Percentiles rank a stretch among this genome's conserved stretches.
These are phyloP conservation scores for Aphidius ervi DNA, from an alignment of 1,140 invertebrate species.

Conservation along the genomic window DNA sequence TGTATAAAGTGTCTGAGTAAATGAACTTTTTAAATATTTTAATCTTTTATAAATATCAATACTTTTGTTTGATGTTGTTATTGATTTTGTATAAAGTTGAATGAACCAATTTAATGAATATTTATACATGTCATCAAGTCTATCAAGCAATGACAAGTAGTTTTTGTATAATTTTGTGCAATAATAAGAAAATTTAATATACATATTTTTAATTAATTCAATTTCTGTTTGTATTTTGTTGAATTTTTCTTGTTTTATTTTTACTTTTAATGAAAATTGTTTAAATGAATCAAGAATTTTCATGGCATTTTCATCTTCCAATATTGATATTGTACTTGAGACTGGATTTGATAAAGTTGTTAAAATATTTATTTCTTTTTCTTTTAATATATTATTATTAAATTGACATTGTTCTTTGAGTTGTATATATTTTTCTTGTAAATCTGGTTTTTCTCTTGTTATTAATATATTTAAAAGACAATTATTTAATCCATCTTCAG, in stretches of 20 bases:
- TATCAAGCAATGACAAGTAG: constrained; percentile 60
- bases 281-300: constrained; percentile 65
- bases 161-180: constrained; percentile 62
- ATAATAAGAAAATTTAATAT: constrained; percentile 62
- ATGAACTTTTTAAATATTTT: constrained; percentile 56
- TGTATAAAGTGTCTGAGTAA: constrained; percentile 62
- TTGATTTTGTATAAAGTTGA: constrained; percentile 61
- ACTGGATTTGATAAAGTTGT: constrained; percentile 57
- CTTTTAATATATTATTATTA: constrained; percentile 62
- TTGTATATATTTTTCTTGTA: constrained; percentile 66
- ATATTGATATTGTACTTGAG: constrained; percentile 61
- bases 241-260: constrained; percentile 58
- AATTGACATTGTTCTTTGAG: constrained; percentile 59
- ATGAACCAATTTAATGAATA: constrained; percentile 67
- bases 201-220: constrained; percentile 57
- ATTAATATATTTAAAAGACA: constrained; percentile 66
- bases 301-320: constrained; percentile 71
- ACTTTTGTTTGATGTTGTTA: constrained; percentile 61
- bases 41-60: constrained; percentile 55
- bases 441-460: constrained; percentile 62
- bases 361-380: constrained; percentile 70
- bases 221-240: constrained; percentile 47
- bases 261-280: constrained; percentile 58
- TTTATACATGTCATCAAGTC: constrained; percentile 73
- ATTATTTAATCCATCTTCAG: constrained; percentile 63